Evolutionary conservation across 1,140 invertebrate species (phyloP).

Genomic region (Camponotus pennsylvanicus): DNA sequence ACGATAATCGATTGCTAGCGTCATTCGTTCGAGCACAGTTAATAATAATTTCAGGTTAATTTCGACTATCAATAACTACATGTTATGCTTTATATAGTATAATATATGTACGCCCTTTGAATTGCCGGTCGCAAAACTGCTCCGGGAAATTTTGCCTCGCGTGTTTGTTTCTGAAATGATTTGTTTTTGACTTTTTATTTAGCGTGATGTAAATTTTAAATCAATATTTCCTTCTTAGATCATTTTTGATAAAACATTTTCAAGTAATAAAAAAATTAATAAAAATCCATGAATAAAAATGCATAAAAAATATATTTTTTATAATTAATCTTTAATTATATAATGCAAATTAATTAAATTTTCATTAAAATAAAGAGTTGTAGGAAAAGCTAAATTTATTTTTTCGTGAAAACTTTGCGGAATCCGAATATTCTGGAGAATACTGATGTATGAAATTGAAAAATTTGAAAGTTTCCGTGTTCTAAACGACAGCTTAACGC

Average conservation of each 20-base stretch:
- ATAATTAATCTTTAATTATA: not conserved
- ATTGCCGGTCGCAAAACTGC: constrained; percentile 37
- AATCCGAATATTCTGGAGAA: not conserved
- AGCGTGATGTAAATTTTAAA: not conserved
- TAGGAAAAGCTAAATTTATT: not conserved
- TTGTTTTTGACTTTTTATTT: not conserved
- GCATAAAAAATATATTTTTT: not conserved
- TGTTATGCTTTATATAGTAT: not conserved
- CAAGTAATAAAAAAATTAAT: not conserved
- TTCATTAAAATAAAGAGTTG: not conserved
- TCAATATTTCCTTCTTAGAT: not conserved
- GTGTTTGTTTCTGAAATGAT: not conserved
- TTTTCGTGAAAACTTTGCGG: not conserved
- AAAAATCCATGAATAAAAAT: not conserved
- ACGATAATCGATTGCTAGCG: constrained; percentile 35
- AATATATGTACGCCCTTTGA: constrained; percentile 4
- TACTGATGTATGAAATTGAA: not conserved
- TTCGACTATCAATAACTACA: constrained; percentile 66
- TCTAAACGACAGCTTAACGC: constrained; percentile 27
- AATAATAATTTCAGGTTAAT: constrained; percentile 66
- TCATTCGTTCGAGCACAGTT: constrained; percentile 29
- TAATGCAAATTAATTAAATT: not conserved
- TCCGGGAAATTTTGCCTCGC: not conserved
- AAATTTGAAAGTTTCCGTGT: constrained; percentile 14
- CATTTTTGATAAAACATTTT: not conserved